Evolutionary conservation across 1,140 invertebrate genomes (phyloP).

Genomic region (Trichonephila inaurata): DNA sequence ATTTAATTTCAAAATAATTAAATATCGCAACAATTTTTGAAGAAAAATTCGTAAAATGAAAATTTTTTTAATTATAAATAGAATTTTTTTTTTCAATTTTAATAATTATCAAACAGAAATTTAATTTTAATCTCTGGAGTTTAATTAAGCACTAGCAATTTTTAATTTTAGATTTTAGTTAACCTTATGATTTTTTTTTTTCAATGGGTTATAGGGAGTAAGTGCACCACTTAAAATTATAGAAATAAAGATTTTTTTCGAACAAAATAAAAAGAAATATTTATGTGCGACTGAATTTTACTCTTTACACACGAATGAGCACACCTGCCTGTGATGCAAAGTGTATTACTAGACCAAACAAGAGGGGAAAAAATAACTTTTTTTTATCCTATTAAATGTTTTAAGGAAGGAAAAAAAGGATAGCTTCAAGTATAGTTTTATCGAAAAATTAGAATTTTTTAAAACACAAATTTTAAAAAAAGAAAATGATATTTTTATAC

Average conservation of each 20-base stretch:
- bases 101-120: too few species aligned
- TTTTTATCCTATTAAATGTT: neutral
- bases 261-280: neutral
- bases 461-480: neutral
- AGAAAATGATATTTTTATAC: neutral
- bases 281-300: conserved; percentile 12
- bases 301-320: neutral
- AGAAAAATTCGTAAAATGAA: too few species aligned
- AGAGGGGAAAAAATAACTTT: neutral
- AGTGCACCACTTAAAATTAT: neutral
- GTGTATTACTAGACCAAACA: neutral
- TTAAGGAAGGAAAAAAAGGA: neutral
- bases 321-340: conserved; percentile 10
- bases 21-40: too few species aligned
- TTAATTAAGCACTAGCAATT: too few species aligned
- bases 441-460: neutral
- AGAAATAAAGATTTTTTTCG: neutral
- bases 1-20: too few species aligned
- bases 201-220: neutral
- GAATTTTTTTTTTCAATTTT: too few species aligned
- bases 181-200: neutral
- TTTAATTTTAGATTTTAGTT: too few species aligned
- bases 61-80: too few species aligned
- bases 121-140: too few species aligned
- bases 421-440: neutral